Evolutionary conservation across 1,140 invertebrate species (phyloP), one percentile per base, ranked within the genome.

Genomic region (Ridgeia piscesae): DNA sequence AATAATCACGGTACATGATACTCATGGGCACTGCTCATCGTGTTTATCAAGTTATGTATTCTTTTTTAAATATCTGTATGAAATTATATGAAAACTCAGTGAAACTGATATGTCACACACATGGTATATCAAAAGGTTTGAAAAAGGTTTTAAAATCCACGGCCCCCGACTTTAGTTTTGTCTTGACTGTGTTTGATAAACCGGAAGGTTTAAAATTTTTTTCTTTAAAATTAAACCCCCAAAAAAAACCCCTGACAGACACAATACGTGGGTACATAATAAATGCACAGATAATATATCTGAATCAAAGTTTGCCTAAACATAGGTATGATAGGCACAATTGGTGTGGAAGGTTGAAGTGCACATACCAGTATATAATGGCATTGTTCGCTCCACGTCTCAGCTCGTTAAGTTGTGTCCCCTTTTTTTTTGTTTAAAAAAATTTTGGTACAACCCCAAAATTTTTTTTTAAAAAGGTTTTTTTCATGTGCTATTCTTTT

Each of bases 331-430:
- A 21, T 77, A 77, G 58, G 58, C 17, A 21, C 27, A 77, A 21
- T 21, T 77, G 27, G 58, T 77, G 2, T 31, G n/a, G n/a, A n/a
- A n/a, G n/a, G n/a, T n/a, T n/a, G n/a, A n/a, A n/a, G n/a, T n/a
- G 27, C 27, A 77, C 95, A 95, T 95, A 97, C 97, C 97, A 97
- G 95, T 97, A 98, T 94, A 98, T 98, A 95, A 97, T 97, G 93
- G 98, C 98, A 96, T 98, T 97, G 97, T 99, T 98, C 88, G 98
- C 98, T 92, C 99, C 99, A 96, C 99, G 97, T 95, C 99, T 96
- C 92, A 99, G 96, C 96, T 99, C 99, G 93, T 98, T 98, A 17
- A 99, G 97, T 96, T 98, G 98, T 93, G 97, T 97, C 31, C 99
- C 98, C 95, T 96, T 98, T 91, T n/a, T n/a, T n/a, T n/a, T n/a